Evolutionary conservation across 2,113 vertebrate genomes (phyloP).

Genomic region (Emydocephalus ijimae): DNA sequence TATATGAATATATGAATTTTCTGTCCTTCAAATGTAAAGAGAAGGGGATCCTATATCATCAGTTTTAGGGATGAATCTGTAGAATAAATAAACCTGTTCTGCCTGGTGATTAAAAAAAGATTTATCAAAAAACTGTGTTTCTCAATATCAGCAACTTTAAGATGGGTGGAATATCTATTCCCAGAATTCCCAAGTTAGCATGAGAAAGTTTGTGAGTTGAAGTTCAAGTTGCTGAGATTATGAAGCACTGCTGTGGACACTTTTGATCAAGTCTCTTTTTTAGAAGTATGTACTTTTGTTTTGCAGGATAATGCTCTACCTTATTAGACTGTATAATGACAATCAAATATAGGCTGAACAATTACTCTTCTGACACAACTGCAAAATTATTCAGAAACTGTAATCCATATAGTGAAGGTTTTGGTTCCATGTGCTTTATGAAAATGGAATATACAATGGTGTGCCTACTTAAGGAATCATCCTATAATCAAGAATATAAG

Average conservation of each 20-base stretch:
- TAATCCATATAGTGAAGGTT: neutral
- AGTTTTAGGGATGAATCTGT: neutral
- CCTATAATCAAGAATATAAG: neutral
- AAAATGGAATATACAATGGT: conserved; percentile 9
- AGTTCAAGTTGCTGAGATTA: neutral
- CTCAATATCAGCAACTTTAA: neutral
- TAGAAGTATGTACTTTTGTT: neutral
- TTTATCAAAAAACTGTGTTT: neutral
- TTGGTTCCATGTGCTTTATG: conserved; percentile 3
- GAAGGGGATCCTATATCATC: neutral
- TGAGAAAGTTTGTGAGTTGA: neutral
- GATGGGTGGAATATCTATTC: neutral
- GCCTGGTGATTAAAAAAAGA: neutral
- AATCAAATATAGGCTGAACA: neutral
- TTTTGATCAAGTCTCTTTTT: neutral
- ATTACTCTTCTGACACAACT: neutral
- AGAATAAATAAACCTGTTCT: neutral
- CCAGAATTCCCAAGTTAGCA: neutral
- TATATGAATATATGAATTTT: neutral
- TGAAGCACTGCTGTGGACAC: neutral
- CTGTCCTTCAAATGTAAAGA: neutral
- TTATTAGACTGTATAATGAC: neutral
- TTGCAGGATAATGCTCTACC: neutral
- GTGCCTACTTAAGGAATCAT: neutral
- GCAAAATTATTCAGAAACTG: conserved; percentile 3